Evolutionary conservation across 2,113 vertebrate species (phyloP), one percentile per base, ranked within the genome.

Genomic region (Perca schrenkii): DNA sequence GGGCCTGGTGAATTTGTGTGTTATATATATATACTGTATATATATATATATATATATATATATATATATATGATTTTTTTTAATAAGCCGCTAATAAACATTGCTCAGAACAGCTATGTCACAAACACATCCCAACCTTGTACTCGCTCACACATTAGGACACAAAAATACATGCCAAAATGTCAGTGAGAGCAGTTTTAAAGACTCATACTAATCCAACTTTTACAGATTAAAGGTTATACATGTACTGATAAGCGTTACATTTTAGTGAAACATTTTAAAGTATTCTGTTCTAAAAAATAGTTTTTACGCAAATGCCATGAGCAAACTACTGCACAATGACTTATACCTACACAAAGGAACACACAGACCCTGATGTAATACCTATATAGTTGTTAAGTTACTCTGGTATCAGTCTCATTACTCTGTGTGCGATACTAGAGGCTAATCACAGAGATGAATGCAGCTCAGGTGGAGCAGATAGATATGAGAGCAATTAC

Each of bases 401-500:
- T 64, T 56, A 58, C 21, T 31, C 25, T 66, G 52, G 28, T 85
- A 54, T 85, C 63, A 63, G 52, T 70, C 67, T 62, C 60, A 80
- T 90, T 75, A 52, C 71, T 69, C 54, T 53, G 62, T 25, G 79
- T 71, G 82, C 3, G 14, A 78, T 52, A 56, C 81, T 80, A 64
- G 72, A 78, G 86, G 79, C 83, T 87, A 84, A 86, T 84, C 82
- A 72, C 77, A 28, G 21, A 88, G 74, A 88, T 89, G 77, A 87
- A 86, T 62, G 75, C 31, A 46, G 65, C 80, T 85, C 80, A 76
- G 89, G 82, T 88, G 75, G 68, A 83, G 61, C 62, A 36, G 57
- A 67, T n/a, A 74, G 85, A 82, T 88, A 82, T 74, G 43, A 82
- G 74, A 80, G 86, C 82, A 88, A 88, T 91, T 87, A 88, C 62